These are phyloP conservation scores for Dysmachus trigonus DNA, from an alignment of 2,888 invertebrate genomes.

Conservation along the genomic window DNA sequence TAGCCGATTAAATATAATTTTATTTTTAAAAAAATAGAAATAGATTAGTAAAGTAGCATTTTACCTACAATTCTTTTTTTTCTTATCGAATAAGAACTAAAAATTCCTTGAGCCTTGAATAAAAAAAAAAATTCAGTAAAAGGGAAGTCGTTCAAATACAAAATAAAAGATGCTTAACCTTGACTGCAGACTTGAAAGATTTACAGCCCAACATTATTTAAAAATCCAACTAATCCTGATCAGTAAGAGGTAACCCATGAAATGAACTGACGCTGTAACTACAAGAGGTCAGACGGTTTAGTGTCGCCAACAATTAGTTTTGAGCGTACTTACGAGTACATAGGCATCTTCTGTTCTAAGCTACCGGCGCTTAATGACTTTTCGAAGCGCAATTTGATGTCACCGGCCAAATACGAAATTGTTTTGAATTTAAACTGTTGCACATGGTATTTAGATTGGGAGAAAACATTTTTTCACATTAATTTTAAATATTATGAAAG, in stretches of 20 bases:
- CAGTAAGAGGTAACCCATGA: neutral
- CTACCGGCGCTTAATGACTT: neutral
- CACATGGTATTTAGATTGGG: neutral
- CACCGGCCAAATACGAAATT: neutral
- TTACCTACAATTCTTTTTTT: too few relatives aligned
- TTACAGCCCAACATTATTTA: neutral
- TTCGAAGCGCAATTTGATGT: neutral
- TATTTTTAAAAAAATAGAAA: too few relatives aligned
- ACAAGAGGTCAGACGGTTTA: neutral
- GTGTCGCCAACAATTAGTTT: neutral
- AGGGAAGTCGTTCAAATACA: neutral
- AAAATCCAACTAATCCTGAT: neutral
- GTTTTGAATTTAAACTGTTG: neutral
- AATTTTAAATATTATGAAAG: too few relatives aligned
- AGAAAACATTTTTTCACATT: too few relatives aligned
- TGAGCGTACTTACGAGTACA: too few relatives aligned
- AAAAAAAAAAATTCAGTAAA: too few relatives aligned
- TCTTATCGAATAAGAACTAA: neutral
- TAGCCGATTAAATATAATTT: too few relatives aligned
- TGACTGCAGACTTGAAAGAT: neutral
- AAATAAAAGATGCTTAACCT: neutral
- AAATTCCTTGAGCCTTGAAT: neutral
- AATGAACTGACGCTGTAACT: neutral
- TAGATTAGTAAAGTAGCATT: too few relatives aligned
- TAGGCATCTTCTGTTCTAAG: neutral